Percentiles rank a stretch among this genome's conserved stretches.
Conservation (phyloP, 2,888 invertebrate genomes). For the Carpatolechia fugitivella region DNA sequence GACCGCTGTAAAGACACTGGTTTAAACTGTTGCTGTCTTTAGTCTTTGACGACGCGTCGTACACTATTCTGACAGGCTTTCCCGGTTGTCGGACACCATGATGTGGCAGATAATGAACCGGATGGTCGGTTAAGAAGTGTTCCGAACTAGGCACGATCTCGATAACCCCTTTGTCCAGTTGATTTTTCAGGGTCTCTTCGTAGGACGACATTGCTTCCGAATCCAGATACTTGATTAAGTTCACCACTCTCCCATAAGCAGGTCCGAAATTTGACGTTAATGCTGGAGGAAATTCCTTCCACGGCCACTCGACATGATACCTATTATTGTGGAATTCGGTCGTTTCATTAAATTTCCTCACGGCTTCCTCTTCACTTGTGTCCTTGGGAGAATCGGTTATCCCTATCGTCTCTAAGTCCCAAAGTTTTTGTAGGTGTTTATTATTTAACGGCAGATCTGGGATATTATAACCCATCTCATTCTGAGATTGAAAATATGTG, state of each 20-base stretch:
- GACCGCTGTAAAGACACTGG: slow-evolving; percentile 17
- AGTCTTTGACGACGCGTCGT: slow-evolving; percentile 15
- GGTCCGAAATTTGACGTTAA: slow-evolving; percentile 11
- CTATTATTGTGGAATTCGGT: background rate
- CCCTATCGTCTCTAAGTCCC: slow-evolving; percentile 1
- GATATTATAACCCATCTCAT: background rate
- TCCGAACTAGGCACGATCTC: background rate
- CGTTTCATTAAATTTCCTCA: slow-evolving; percentile 14
- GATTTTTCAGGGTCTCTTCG: slow-evolving; percentile 9
- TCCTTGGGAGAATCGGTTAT: background rate
- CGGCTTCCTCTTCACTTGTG: slow-evolving; percentile 10
- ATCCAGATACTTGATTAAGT: slow-evolving; percentile 8
- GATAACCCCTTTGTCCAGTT: slow-evolving; percentile 3
- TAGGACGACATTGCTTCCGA: background rate
- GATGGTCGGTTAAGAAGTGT: background rate
- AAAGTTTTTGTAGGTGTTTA: background rate
- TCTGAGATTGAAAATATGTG: background rate
- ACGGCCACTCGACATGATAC: slow-evolving; percentile 18
- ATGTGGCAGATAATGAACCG: slow-evolving; percentile 18
- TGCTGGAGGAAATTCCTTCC: slow-evolving; percentile 9
- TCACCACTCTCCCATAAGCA: slow-evolving; percentile 8
- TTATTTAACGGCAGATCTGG: background rate
- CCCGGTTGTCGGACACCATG: slow-evolving; percentile 8
- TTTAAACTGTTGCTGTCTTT: slow-evolving; percentile 17
- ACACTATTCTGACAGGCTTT: slow-evolving; percentile 12